phyloP scores from a whole-genome alignment of 1,140 invertebrate genomes.

The Drosophila simulans region DNA sequence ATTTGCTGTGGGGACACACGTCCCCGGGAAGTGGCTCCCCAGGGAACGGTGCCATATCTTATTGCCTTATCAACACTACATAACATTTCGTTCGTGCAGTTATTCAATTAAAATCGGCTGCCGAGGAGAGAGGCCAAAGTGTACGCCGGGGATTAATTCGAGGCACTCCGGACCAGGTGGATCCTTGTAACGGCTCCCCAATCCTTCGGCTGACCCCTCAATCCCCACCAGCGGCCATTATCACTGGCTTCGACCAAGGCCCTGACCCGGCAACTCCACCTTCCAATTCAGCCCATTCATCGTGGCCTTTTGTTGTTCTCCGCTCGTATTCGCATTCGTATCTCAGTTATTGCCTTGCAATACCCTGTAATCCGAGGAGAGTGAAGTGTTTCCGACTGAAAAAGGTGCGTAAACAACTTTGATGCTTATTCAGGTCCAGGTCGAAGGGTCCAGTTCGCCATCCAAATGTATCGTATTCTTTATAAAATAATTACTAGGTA shows the following conservation, averaged over 20 bases:
- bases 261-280: conserved; percentile 31
- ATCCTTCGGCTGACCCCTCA: conserved; percentile 2
- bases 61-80: conserved; percentile 58
- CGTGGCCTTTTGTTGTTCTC: conserved; percentile 60
- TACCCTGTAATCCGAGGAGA: conserved; percentile 1
- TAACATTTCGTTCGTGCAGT: conserved; percentile 56
- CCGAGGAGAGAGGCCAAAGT: conserved; percentile 46
- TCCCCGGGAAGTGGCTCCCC: conserved; percentile 7
- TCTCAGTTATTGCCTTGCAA: conserved; percentile 52
- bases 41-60: conserved; percentile 40
- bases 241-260: conserved; percentile 29
- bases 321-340: conserved; percentile 58
- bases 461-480: too few relatives aligned
- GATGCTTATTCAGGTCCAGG: too few relatives aligned
- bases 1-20: conserved; percentile 15
- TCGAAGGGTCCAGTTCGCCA: too few relatives aligned
- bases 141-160: conserved; percentile 73
- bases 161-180: conserved; percentile 10
- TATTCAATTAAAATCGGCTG: conserved; percentile 74
- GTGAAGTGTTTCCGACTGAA: neutral
- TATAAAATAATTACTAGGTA: neutral
- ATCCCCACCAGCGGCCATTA: conserved; percentile 27
- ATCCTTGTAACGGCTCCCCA: conserved; percentile 6
- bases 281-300: conserved; percentile 60
- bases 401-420: neutral